These are phyloP conservation scores for Rachycentron canadum DNA, from an alignment of 2,797 vertebrate genomes.

Conservation along the genomic window DNA sequence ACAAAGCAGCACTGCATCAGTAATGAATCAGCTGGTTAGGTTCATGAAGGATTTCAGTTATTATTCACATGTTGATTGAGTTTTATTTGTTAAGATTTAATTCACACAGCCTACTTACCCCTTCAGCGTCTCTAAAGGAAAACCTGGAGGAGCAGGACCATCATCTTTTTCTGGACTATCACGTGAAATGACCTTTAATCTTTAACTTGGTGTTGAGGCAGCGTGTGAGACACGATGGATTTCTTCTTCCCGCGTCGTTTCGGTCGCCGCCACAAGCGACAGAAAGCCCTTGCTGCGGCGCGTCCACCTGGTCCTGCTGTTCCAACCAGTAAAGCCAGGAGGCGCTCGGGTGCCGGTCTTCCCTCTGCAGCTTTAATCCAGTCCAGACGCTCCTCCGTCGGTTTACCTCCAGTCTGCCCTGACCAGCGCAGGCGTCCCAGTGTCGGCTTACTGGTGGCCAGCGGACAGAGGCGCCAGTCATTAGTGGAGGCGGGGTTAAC, in stretches of 20 bases:
- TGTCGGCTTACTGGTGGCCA: constrained; percentile 57
- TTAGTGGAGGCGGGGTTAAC: constrained; percentile 25
- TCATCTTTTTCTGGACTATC: neutral
- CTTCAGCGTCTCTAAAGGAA: constrained; percentile 44
- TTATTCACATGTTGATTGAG: neutral
- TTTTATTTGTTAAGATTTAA: constrained; percentile 11
- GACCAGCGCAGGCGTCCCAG: constrained; percentile 62
- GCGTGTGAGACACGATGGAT: constrained; percentile 83
- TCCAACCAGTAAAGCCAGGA: constrained; percentile 89
- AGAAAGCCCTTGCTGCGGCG: constrained; percentile 30
- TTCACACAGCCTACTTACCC: constrained; percentile 41
- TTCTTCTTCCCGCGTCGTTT: constrained; percentile 92
- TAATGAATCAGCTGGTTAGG: neutral
- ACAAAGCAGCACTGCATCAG: constrained; percentile 68
- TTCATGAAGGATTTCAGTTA: neutral
- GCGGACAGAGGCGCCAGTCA: constrained; percentile 53
- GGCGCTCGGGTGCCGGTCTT: constrained; percentile 88
- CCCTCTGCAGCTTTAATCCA: constrained; percentile 82
- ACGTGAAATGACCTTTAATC: neutral
- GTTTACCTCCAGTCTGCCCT: constrained; percentile 26
- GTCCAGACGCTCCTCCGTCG: constrained; percentile 61
- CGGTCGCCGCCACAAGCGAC: constrained; percentile 70
- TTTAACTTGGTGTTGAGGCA: constrained; percentile 28
- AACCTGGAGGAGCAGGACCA: constrained; percentile 9
- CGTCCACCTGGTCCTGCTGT: constrained; percentile 72